Evolutionary conservation across 2,797 vertebrate species (phyloP).

Genomic region (Pantherophis alleghaniensis): DNA sequence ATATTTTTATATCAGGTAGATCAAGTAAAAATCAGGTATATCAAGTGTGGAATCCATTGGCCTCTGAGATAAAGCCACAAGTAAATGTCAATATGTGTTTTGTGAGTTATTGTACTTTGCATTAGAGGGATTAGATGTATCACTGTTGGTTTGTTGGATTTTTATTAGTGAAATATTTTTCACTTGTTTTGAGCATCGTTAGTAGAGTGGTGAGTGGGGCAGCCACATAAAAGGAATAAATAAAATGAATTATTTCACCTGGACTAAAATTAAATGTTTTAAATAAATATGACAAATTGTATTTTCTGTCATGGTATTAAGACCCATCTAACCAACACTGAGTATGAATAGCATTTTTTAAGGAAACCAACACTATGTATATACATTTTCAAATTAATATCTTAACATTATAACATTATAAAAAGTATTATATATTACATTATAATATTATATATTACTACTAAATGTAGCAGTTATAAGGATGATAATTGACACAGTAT

Average conservation of each 20-base stretch:
- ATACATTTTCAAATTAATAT: not conserved
- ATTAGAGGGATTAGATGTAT: not conserved
- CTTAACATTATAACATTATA: not conserved
- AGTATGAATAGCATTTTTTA: not conserved
- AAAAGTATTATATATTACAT: not conserved
- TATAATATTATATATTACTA: not conserved
- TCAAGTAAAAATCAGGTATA: no score
- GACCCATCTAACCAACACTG: slow-evolving; percentile 1
- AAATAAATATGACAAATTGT: not conserved
- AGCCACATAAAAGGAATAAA: not conserved
- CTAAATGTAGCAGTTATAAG: not conserved
- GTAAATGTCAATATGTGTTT: not conserved
- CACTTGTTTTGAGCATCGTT: not conserved
- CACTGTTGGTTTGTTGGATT: not conserved
- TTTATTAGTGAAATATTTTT: not conserved
- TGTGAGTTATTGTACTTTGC: not conserved
- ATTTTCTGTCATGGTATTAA: not conserved
- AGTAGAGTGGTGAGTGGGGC: not conserved
- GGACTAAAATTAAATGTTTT: not conserved
- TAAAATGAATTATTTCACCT: not conserved
- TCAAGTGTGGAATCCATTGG: not conserved
- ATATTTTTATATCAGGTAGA: not conserved
- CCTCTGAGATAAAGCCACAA: not conserved
- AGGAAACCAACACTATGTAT: not conserved
- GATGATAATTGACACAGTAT: no score